Evolutionary conservation across 2,888 invertebrate genomes (phyloP), one percentile per base, ranked within the genome.

Genomic region (Apomyelois bistriatella): DNA sequence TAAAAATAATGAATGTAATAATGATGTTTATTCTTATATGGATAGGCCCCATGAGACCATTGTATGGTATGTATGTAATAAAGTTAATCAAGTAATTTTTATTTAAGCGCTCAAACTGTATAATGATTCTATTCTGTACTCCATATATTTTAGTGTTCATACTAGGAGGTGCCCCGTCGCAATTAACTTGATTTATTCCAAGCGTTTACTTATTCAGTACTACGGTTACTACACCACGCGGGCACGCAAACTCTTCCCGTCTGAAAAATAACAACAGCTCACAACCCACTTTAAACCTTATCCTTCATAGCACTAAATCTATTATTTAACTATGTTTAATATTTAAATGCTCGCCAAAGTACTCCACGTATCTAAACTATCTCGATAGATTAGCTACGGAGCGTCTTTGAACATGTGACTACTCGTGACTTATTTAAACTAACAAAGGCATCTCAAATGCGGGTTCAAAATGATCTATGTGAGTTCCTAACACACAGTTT

Each of bases 121-220:
- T 16, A 0, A 16, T 15, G 15, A 0, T 1, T 16, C 16, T 1
- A 40, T 40, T 40, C 40, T 40, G 40, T 40, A 15, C 40, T 15
- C 16, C 9, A 40, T 40, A 15, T 40, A 13, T 40, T 40, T 40
- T 9, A 4, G 22, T 40, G 16, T 16, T 15, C 82, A 85, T 82
- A 86, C 79, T 68, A 84, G 85, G 85, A 86, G 87, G 86, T 85
- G 82, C 85, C 77, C 74, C 70, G 67, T 72, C 72, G 87, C 90
- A 91, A 90, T 91, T 90, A 90, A 87, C 90, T 87, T 91, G 91
- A 91, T 91, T 90, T 91, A 91, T 88, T 76, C 67, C 72, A 67
- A 73, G 76, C 88, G 84, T 89, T 90, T 90, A 88, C 89, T 88
- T 88, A 89, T 88, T 87, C 86, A 89, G 82, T 84, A 79, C 82